Conservation (phyloP, 2,888 invertebrate genomes). For the Micoletzkya japonica region DNA sequence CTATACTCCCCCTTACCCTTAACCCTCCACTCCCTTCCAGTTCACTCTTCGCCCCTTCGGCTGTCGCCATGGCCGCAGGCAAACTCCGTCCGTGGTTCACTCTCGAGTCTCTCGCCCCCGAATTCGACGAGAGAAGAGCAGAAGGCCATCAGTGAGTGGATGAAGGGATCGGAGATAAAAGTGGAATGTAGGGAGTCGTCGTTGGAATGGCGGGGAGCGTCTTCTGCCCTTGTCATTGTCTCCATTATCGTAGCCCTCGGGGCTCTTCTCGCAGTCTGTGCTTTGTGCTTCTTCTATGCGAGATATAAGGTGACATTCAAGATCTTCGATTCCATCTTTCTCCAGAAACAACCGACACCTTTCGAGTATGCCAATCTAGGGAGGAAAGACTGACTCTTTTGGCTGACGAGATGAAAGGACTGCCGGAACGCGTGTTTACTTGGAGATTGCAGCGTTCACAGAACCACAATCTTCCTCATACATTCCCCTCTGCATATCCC, state of each 20-base stretch:
- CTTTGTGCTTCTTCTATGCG: slow-evolving; percentile 50
- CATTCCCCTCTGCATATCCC: slow-evolving; percentile 37
- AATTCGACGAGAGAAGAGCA: slow-evolving; percentile 27
- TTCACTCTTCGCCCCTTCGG: slow-evolving; percentile 51
- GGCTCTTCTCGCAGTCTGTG: slow-evolving; percentile 54
- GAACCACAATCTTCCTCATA: slow-evolving; percentile 25
- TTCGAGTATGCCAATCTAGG: background rate
- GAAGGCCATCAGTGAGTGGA: no score
- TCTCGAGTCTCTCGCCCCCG: slow-evolving; percentile 46
- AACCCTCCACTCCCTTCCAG: slow-evolving; percentile 33
- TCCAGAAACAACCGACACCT: background rate
- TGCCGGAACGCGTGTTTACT: background rate
- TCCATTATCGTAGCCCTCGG: slow-evolving; percentile 52
- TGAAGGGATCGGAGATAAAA: background rate
- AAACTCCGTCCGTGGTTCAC: slow-evolving; percentile 61
- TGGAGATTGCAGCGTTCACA: slow-evolving; percentile 11
- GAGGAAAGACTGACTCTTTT: background rate
- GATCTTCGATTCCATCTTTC: background rate
- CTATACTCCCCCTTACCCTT: background rate
- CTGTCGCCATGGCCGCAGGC: slow-evolving; percentile 53
- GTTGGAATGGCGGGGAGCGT: slow-evolving; percentile 18
- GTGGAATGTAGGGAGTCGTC: background rate
- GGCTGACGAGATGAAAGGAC: background rate
- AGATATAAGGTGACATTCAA: slow-evolving; percentile 37
- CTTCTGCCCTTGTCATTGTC: slow-evolving; percentile 46